Conservation (phyloP, 2,797 vertebrate genomes). For the Eleutherodactylus coqui region DNA sequence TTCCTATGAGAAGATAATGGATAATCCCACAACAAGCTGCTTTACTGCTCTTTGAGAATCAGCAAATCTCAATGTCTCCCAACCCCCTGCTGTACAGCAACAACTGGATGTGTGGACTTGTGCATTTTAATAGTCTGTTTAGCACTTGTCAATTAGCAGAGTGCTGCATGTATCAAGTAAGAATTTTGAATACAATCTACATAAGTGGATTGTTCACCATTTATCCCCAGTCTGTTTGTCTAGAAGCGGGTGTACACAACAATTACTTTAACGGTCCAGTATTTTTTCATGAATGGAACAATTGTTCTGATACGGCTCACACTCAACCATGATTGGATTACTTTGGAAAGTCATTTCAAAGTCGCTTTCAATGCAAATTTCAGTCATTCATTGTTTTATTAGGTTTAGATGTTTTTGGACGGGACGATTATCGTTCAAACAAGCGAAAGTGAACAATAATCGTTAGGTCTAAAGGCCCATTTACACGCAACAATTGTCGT, state of each 20-base stretch:
- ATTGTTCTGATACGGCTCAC: too few species aligned
- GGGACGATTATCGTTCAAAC: too few species aligned
- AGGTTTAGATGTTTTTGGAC: too few species aligned
- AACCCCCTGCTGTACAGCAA: slow-evolving; percentile 23
- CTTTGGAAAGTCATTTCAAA: too few species aligned
- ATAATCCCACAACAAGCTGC: slow-evolving; percentile 60
- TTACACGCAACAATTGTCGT: too few species aligned
- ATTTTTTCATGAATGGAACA: not conserved
- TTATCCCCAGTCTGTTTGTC: not conserved
- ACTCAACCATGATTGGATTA: too few species aligned
- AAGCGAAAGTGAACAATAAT: too few species aligned
- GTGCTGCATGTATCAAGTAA: not conserved
- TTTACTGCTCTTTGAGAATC: slow-evolving; percentile 61
- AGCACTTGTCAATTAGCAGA: not conserved
- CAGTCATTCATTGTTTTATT: too few species aligned
- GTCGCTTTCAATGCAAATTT: too few species aligned
- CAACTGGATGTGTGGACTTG: not conserved
- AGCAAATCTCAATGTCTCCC: slow-evolving; percentile 57
- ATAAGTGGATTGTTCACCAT: not conserved
- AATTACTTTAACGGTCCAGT: not conserved
- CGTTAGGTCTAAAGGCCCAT: too few species aligned
- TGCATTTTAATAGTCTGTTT: not conserved
- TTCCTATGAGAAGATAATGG: slow-evolving; percentile 54
- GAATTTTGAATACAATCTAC: not conserved
- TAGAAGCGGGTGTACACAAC: not conserved